phyloP scores from a whole-genome alignment of 2,113 vertebrate genomes.

The Psammodynastes pulverulentus region DNA sequence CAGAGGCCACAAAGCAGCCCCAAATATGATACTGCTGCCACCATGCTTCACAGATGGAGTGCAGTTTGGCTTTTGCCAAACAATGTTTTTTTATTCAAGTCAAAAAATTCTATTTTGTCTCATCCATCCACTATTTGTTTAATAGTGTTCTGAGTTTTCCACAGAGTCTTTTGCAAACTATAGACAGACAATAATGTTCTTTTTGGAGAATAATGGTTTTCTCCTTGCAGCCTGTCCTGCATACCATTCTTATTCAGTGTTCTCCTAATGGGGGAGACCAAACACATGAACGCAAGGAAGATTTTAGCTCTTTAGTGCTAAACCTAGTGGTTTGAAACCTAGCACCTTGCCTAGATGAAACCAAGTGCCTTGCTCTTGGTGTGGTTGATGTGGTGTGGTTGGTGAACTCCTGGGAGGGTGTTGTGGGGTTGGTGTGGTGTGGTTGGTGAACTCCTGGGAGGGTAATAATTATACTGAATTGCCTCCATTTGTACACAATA shows the following conservation, averaged over 20 bases:
- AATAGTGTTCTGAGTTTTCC: too few relatives aligned
- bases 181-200: background rate
- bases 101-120: background rate
- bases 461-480: background rate
- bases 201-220: background rate
- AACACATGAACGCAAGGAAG: background rate
- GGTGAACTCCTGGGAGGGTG: too few relatives aligned
- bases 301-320: background rate
- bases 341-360: background rate
- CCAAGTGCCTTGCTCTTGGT: background rate
- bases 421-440: too few relatives aligned
- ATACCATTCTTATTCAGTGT: background rate
- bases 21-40: background rate
- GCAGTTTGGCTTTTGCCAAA: background rate
- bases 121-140: background rate
- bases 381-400: background rate
- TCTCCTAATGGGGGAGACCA: background rate
- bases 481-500: background rate
- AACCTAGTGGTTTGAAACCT: background rate
- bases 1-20: background rate
- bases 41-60: background rate
- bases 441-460: background rate
- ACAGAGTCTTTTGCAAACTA: background rate
- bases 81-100: background rate
- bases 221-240: background rate